Conservation (phyloP, 2,113 vertebrate genomes). For the Halcyon senegalensis region DNA sequence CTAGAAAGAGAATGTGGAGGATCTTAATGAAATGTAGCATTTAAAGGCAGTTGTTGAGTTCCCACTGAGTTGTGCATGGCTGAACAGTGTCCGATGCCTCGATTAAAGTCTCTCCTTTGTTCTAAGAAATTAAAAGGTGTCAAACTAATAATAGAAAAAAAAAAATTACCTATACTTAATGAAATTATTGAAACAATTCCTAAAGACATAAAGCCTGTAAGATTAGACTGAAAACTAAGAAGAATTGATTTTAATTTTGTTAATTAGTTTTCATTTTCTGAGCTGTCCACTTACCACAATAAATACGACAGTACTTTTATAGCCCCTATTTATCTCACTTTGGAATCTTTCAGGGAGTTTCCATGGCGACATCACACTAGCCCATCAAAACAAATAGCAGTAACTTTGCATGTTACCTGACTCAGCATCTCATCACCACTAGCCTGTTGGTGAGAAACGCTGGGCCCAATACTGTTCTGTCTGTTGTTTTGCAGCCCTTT, state of each 20-base stretch:
- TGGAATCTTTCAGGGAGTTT: neutral
- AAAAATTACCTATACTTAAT: neutral
- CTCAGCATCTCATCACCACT: neutral
- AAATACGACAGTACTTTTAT: neutral
- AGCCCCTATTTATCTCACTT: neutral
- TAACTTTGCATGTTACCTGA: neutral
- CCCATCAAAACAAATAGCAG: neutral
- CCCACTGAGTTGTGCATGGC: neutral
- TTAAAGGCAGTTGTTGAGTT: neutral
- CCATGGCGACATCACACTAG: neutral
- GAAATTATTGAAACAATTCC: neutral
- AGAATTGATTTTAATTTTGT: neutral
- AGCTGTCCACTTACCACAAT: neutral
- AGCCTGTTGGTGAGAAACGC: neutral
- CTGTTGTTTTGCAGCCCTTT: neutral
- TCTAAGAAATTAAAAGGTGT: neutral
- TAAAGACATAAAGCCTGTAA: neutral
- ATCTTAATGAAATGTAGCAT: neutral
- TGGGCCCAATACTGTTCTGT: neutral
- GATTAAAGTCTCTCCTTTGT: neutral
- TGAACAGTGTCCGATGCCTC: neutral
- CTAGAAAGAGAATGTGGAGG: neutral
- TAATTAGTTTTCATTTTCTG: conserved; percentile 27
- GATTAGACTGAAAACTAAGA: neutral
- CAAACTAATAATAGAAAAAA: neutral